Percentiles rank a stretch among this genome's conserved stretches.
Evolutionary conservation across 2,113 vertebrate genomes (phyloP).

Genomic region (Crotalus helleri): DNA sequence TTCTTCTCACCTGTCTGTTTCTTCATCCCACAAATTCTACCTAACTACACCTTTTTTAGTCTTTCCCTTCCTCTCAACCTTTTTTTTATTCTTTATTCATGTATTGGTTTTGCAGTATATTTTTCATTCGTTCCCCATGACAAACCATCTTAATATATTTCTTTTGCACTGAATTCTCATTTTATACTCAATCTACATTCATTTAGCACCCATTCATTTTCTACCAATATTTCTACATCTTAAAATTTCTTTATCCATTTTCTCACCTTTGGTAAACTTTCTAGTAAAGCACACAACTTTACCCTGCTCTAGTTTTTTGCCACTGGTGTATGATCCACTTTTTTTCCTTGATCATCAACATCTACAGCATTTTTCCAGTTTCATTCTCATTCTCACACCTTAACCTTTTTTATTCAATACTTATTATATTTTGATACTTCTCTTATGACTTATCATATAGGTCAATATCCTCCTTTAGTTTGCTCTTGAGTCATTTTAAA

Average conservation of each 20-base stretch:
- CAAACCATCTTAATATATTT: not conserved
- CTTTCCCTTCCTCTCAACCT: not conserved
- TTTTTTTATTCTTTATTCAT: not conserved
- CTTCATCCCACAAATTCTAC: not conserved
- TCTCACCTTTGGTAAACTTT: not conserved
- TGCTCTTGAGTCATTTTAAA: not conserved
- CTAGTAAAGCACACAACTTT: not conserved
- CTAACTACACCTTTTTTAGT: not conserved
- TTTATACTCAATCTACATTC: not conserved
- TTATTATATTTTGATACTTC: not conserved
- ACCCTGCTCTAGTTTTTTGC: not conserved
- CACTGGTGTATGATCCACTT: not conserved
- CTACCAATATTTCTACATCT: not conserved
- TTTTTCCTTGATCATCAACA: not conserved
- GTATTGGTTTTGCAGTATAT: not conserved
- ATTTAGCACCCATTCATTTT: not conserved
- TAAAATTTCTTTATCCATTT: not conserved
- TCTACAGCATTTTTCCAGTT: not conserved
- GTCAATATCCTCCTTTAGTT: not conserved
- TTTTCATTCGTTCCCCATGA: not conserved
- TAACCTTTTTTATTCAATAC: not conserved
- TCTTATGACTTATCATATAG: not conserved
- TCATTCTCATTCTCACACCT: not conserved
- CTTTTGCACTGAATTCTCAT: not conserved
- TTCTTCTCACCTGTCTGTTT: not conserved